Base-by-base conservation (phyloP, 1,140 invertebrate genomes). In the Aphaenogaster rudis region DNA sequence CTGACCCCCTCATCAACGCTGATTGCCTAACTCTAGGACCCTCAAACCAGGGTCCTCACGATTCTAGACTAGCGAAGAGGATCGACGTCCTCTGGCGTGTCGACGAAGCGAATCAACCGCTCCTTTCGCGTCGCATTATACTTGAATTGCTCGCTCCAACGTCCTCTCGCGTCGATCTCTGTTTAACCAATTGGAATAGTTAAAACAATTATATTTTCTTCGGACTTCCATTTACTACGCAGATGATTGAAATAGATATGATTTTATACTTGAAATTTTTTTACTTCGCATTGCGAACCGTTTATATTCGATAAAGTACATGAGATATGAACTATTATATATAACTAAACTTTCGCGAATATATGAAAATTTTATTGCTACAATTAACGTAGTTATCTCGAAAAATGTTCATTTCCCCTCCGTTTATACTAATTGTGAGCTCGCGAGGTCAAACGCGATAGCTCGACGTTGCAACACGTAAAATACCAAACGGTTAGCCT, bases 21-120 rank as follows among this genome's bases (percentile, higher is more conserved):
- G 95, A 95, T 95, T 95, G 94, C 95, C 95, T 94, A 95, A 95
- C 94, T 95, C 94, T 94, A 95, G 95, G 92, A 94, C 93, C 94
- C 94, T 95, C 92, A 77, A 93, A 92, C 80, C 82, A 52, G 59
- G 63, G 87, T 90, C 90, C 90, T 90, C 90, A 78, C 89, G 90
- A 90, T 91, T 88, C 86, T 78, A 48, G 89, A 57, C 64, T 45
- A n/a, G 74, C 69, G 36, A 63, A 78, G 59, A 87, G 89, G 72
- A 84, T 90, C 64, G 80, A 76, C 80, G 54, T 84, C 54, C 88
- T 76, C 85, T 11, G 72, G 36, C 85, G 36, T 57, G 88, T 87
- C 86, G 85, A 82, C 88, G 67, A 63, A 61, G 80, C 67, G 67
- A 84, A 84, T 76, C 80, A 76, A 74, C 69, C 80, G 69, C 69